These are phyloP conservation scores for Lepilemur septentrionalis DNA, from an alignment of 2,797 vertebrate species.

Conservation along the genomic window DNA sequence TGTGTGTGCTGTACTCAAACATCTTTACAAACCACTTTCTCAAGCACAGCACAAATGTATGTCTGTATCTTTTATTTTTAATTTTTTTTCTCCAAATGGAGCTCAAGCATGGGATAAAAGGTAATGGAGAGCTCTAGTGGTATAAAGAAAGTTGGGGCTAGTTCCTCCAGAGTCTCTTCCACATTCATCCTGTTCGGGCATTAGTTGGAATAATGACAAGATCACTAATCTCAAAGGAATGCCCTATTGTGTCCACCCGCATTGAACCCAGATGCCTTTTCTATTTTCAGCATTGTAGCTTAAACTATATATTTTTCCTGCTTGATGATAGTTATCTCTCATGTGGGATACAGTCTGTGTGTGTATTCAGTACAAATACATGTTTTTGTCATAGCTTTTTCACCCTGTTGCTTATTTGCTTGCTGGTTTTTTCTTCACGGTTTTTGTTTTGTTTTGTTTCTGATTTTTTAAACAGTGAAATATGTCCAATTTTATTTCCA, in stretches of 20 bases:
- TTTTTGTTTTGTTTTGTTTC: conserved; percentile 79
- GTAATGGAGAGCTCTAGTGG: background rate
- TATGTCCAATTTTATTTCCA: conserved; percentile 87
- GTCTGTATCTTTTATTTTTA: background rate
- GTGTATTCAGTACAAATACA: background rate
- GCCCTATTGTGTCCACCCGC: background rate
- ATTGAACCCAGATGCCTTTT: background rate
- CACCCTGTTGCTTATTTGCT: conserved; percentile 41
- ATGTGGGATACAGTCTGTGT: conserved; percentile 18
- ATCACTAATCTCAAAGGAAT: background rate
- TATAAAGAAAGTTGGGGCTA: background rate
- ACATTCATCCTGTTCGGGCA: background rate
- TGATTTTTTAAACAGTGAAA: conserved; percentile 83
- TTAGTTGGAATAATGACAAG: background rate
- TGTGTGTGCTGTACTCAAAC: background rate
- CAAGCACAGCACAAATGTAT: background rate
- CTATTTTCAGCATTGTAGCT: background rate
- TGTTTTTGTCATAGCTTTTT: background rate
- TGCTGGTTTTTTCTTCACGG: conserved; percentile 78
- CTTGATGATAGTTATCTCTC: conserved; percentile 47
- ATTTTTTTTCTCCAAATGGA: background rate
- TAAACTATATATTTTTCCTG: background rate
- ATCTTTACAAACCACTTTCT: conserved; percentile 22
- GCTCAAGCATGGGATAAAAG: background rate
- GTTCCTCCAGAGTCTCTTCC: background rate